phyloP scores from a whole-genome alignment of 2,797 vertebrate species.

The Cirrhinus mrigala region DNA sequence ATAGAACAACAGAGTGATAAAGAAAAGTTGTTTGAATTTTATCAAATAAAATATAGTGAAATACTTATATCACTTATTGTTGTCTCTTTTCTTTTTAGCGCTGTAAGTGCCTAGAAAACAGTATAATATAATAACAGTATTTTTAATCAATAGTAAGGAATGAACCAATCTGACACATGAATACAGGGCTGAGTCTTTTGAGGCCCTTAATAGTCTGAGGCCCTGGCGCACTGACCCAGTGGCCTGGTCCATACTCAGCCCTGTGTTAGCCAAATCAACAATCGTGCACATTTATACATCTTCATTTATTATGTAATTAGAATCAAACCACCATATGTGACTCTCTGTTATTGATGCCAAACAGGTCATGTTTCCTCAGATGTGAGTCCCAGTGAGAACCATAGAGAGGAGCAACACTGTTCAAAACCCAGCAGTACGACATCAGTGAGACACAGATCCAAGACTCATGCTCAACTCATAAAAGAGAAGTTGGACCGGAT shows the following conservation, averaged over 20 bases:
- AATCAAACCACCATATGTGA: constrained; percentile 33
- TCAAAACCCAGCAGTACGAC: constrained; percentile 11
- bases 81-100: too few species aligned
- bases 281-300: constrained; percentile 6
- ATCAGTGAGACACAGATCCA: constrained; percentile 41
- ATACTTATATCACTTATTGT: too few species aligned
- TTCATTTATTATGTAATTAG: constrained; percentile 31
- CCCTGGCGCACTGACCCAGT: constrained; percentile 28
- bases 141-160: too few species aligned
- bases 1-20: too few species aligned
- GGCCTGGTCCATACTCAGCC: not conserved
- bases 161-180: not conserved
- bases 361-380: constrained; percentile 44
- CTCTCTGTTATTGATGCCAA: constrained; percentile 22
- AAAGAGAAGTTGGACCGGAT: constrained; percentile 56
- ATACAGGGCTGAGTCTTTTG: not conserved
- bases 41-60: too few species aligned
- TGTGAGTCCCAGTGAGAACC: constrained; percentile 26
- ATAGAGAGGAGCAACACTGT: not conserved
- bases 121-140: too few species aligned
- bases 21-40: too few species aligned
- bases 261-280: constrained; percentile 28
- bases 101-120: too few species aligned
- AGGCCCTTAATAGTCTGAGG: not conserved
- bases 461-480: constrained; percentile 44